phyloP scores from a whole-genome alignment of 2,797 vertebrate species.

The Gadopsis bispinosus region DNA sequence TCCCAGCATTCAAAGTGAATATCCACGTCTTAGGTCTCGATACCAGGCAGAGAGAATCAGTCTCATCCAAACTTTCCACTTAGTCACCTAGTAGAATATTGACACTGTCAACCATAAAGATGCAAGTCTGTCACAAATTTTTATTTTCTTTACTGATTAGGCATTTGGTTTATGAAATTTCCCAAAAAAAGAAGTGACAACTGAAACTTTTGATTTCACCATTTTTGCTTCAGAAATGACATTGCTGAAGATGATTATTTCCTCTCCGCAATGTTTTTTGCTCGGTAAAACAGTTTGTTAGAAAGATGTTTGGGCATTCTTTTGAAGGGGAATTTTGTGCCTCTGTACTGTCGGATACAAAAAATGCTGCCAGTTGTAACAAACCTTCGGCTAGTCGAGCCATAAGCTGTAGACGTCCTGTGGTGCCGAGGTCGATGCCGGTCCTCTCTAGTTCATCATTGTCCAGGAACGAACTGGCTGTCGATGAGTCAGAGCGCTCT shows the following conservation, averaged over 20 bases:
- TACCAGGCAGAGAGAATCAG: not conserved
- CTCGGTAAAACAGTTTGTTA: not conserved
- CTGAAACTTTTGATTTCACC: too few relatives aligned
- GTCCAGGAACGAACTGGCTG: slow-evolving; percentile 97
- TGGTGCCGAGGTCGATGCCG: slow-evolving; percentile 98
- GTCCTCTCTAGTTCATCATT: slow-evolving; percentile 98
- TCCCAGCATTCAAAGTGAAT: too few relatives aligned
- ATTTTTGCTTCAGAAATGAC: too few relatives aligned
- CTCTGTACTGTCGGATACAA: not conserved
- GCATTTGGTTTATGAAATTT: too few relatives aligned
- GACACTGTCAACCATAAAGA: not conserved
- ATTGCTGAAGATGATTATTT: not conserved
- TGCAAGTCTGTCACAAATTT: not conserved
- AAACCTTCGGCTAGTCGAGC: slow-evolving; percentile 97
- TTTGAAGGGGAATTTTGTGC: not conserved
- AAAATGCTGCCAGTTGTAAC: not conserved
- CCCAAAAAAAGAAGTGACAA: too few relatives aligned
- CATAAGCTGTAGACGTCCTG: slow-evolving; percentile 97
- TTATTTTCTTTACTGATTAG: not conserved
- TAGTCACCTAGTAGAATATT: too few relatives aligned
- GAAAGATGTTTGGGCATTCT: not conserved
- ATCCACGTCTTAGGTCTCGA: too few relatives aligned
- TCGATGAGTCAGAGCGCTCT: slow-evolving; percentile 96
- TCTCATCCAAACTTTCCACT: too few relatives aligned
- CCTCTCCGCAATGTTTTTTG: not conserved